Percentiles rank a stretch among this genome's conserved stretches.
Conservation (phyloP, 1,140 invertebrate genomes). For the Drosophila yakuba region DNA sequence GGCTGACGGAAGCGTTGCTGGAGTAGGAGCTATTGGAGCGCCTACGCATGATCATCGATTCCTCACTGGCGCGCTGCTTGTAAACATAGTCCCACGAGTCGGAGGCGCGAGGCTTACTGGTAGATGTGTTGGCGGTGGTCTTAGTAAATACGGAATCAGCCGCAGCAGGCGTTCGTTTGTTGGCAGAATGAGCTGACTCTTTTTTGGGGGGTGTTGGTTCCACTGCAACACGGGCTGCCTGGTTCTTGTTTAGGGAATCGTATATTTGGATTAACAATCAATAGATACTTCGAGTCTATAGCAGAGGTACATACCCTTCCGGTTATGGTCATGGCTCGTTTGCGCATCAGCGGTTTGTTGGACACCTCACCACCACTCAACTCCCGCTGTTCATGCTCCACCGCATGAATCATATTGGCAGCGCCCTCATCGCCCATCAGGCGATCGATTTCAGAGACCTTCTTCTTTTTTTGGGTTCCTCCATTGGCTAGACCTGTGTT, state of each 20-base stretch:
- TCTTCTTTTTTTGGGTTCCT: conserved; percentile 85
- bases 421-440: conserved; percentile 93
- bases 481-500: conserved; percentile 54
- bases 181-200: conserved; percentile 66
- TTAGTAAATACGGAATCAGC: conserved; percentile 39
- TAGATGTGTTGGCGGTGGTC: neutral
- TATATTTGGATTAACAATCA: neutral
- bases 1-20: conserved; percentile 87
- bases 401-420: conserved; percentile 92
- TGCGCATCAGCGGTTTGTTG: conserved; percentile 86
- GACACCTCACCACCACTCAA: conserved; percentile 56
- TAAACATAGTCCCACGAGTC: conserved; percentile 87
- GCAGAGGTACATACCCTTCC: conserved; percentile 79
- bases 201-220: conserved; percentile 50
- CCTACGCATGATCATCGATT: conserved; percentile 91
- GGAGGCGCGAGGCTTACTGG: conserved; percentile 84
- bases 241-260: neutral
- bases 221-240: neutral
- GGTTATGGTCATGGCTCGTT: conserved; percentile 85
- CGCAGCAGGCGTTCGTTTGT: conserved; percentile 5
- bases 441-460: conserved; percentile 89
- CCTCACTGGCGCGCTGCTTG: conserved; percentile 87
- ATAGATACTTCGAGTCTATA: neutral
- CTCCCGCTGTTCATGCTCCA: conserved; percentile 86
- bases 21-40: conserved; percentile 94